Base-by-base conservation (phyloP, 2,888 invertebrate genomes). In the Volucella inflata region DNA sequence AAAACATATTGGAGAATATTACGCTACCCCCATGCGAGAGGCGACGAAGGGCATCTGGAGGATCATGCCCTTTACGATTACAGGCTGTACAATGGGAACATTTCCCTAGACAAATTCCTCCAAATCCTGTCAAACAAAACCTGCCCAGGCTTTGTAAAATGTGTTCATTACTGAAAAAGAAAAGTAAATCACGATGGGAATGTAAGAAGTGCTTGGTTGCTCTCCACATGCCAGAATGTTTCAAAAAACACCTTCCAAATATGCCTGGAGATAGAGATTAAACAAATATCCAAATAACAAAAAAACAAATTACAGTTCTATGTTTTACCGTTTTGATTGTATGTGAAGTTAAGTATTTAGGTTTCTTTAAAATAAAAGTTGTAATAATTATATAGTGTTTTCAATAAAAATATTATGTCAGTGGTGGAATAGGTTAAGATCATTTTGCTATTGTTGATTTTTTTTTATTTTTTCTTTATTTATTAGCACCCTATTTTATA, bases 101-200 rank as follows among this genome's bases (percentile, higher is more conserved):
- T n/a, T n/a, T n/a, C n/a, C n/a, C n/a, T n/a, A n/a, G n/a, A n/a
- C n/a, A n/a, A n/a, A n/a, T n/a, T n/a, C n/a, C n/a, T n/a, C n/a
- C 48, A 48, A 48, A 48, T 48, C 48, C 48, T 48, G 48, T 48
- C 48, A 48, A 48, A 48, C 48, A 48, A 48, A 48, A 48, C 10
- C 48, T 14, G 48, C 14, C 48, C 10, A 48, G 48, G 48, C 48
- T 48, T 48, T 48, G 48, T 48, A 48, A 48, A 48, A 48, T 48
- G 48, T 48, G 48, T 48, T 48, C 48, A 48, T 3, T 48, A 10
- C 48, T 48, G 48, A 48, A 48, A 48, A 48, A 48, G 48, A 48
- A 48, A 48, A 48, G 48, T 48, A 14, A 48, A 48, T 48, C 48
- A 48, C 48, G 48, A 48, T 48, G 48, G 48, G 48, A 48, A 48